Evolutionary conservation across 2,797 vertebrate genomes (phyloP), one percentile per base, ranked within the genome.

Genomic region (Bucorvus abyssinicus): DNA sequence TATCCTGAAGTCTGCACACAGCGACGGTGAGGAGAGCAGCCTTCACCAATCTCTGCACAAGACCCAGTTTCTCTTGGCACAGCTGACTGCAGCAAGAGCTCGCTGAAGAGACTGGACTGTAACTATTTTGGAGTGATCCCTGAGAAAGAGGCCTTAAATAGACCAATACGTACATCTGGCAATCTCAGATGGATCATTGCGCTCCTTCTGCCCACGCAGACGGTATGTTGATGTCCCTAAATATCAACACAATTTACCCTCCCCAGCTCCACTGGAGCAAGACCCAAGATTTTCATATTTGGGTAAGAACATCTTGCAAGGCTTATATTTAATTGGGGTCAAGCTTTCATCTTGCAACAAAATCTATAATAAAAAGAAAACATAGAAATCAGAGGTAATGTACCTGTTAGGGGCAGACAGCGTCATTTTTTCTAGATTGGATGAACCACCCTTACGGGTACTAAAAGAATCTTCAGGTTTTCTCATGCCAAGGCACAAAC

Each of bases 71-170:
- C 88, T 76, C 47, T 65, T 9, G 9, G 73, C 67, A 82, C 63
- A 91, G 89, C 77, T 71, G 49, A 95, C 63, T 92, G 94, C 86
- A 91, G 77, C 53, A 79, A 60, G 36, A 80, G 55, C 61, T 49
- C 0, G 0, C 76, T 47, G 83, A 73, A 73, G 76, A 73, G 67
- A 60, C 84, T 59, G 89, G 50, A 40, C 55, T 94, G 91, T 73
- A 79, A 90, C 89, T 96, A 95, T 94, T 96, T 90, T 94, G 87
- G 92, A 92, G 38, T 55, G 56, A 94, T 92, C 88, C 84, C 94
- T 87, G 65, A 94, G 95, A 97, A 95, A 93, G 59, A 76, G 50
- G 56, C 84, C 83, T 87, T 90, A 94, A 95, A 96, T 97, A 95
- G 88, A 96, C 74, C 57, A 85, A 87, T 85, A 91, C 2, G 8